A percentile compares a stretch with the other conserved stretches of the same genome.
phyloP scores from a whole-genome alignment of 2,888 invertebrate genomes.

The Cheilosia urbana region DNA sequence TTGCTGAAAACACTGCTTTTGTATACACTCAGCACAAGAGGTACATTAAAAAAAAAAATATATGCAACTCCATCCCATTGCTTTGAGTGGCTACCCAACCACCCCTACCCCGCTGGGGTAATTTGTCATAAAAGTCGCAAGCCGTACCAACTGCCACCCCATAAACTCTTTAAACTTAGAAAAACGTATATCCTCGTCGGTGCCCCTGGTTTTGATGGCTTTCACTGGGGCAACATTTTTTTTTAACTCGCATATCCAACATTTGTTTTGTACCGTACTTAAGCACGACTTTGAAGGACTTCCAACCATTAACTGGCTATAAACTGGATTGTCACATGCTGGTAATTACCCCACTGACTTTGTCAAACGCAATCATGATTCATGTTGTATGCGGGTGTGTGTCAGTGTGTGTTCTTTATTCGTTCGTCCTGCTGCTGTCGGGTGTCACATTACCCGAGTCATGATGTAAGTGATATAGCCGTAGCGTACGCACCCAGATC shows the following conservation, averaged over 20 bases:
- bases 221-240: slow-evolving; percentile 22
- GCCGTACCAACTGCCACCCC: slow-evolving; percentile 56
- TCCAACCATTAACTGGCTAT: slow-evolving; percentile 66
- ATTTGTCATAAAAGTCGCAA: slow-evolving; percentile 57
- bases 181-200: slow-evolving; percentile 37
- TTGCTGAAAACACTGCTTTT: not conserved
- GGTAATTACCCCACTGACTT: slow-evolving; percentile 61
- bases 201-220: slow-evolving; percentile 23
- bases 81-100: not conserved
- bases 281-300: slow-evolving; percentile 62
- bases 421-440: slow-evolving; percentile 22
- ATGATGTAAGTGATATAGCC: slow-evolving; percentile 52
- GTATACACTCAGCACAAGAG: not conserved
- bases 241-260: slow-evolving; percentile 31
- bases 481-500: slow-evolving; percentile 54
- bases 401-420: not conserved
- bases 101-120: slow-evolving; percentile 3
- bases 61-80: not conserved
- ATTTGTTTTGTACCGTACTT: slow-evolving; percentile 40
- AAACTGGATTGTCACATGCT: slow-evolving; percentile 74
- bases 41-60: not conserved
- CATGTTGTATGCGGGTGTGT: slow-evolving; percentile 7
- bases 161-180: slow-evolving; percentile 68
- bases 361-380: slow-evolving; percentile 42
- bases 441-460: slow-evolving; percentile 59